These are phyloP conservation scores for Abrostola tripartita DNA, from an alignment of 2,888 invertebrate species.

Conservation along the genomic window DNA sequence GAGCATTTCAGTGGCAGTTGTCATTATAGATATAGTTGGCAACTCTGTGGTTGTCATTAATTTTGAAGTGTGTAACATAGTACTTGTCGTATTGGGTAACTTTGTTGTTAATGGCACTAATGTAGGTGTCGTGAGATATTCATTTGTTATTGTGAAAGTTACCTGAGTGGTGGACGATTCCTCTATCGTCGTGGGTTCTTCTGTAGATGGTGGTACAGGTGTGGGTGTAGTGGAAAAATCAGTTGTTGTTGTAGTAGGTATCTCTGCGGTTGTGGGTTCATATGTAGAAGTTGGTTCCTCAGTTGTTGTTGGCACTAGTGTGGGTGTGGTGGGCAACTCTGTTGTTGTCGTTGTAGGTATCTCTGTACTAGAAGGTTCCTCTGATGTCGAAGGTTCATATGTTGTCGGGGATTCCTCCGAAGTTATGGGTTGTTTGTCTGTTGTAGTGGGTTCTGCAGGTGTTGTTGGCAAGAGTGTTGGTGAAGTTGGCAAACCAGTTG, in stretches of 20 bases:
- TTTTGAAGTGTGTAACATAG: conserved; percentile 11
- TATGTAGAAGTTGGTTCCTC: too few relatives aligned
- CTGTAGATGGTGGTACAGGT: too few relatives aligned
- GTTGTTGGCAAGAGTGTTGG: background rate
- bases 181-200: too few relatives aligned
- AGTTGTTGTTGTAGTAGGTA: conserved; percentile 1
- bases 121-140: conserved; percentile 4
- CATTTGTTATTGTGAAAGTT: too few relatives aligned
- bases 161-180: too few relatives aligned
- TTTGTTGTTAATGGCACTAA: conserved; percentile 8
- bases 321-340: too few relatives aligned
- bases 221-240: too few relatives aligned
- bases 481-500: too few relatives aligned
- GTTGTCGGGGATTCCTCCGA: background rate
- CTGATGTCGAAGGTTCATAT: background rate
- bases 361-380: conserved; percentile 10
- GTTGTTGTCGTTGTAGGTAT: conserved; percentile 5
- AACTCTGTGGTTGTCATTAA: conserved; percentile 7
- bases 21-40: background rate
- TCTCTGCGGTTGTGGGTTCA: background rate
- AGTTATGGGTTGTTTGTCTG: conserved; percentile 7
- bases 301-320: background rate
- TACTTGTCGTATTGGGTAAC: conserved; percentile 8
- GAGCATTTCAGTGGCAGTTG: conserved; percentile 7
- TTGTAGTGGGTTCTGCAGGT: conserved; percentile 1